These are phyloP conservation scores for Esox niger DNA, from an alignment of 2,113 vertebrate genomes.

Conservation along the genomic window DNA sequence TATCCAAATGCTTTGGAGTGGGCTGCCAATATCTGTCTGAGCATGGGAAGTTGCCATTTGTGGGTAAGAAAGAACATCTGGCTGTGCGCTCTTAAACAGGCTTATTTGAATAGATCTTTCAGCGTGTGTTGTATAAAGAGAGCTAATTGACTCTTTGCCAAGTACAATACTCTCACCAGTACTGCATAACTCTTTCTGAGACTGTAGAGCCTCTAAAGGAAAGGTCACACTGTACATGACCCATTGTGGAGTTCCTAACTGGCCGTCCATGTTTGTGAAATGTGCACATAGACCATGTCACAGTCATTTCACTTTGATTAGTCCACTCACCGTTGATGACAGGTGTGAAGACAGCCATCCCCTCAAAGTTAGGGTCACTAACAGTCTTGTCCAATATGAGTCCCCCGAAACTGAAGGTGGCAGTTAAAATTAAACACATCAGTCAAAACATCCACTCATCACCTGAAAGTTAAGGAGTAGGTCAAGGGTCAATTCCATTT, in stretches of 20 bases:
- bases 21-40: too few relatives aligned
- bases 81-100: neutral
- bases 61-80: too few relatives aligned
- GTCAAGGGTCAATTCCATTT: too few relatives aligned
- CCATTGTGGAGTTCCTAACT: too few relatives aligned
- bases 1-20: neutral
- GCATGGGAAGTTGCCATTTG: too few relatives aligned
- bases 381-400: conserved; percentile 92
- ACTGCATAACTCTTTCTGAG: neutral
- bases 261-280: neutral
- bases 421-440: neutral
- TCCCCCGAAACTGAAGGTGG: conserved; percentile 81
- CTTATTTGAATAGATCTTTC: neutral
- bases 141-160: neutral
- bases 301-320: neutral
- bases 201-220: too few relatives aligned
- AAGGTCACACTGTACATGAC: too few relatives aligned
- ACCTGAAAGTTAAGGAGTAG: too few relatives aligned
- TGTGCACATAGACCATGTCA: neutral
- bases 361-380: conserved; percentile 81
- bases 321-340: conserved; percentile 89
- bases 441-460: too few relatives aligned
- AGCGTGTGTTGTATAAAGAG: neutral
- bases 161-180: neutral
- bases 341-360: conserved; percentile 93